A percentile compares a stretch with the other conserved stretches of the same genome.
These are phyloP conservation scores for Meliscaeva auricollis DNA, from an alignment of 2,888 invertebrate genomes.

Conservation along the genomic window DNA sequence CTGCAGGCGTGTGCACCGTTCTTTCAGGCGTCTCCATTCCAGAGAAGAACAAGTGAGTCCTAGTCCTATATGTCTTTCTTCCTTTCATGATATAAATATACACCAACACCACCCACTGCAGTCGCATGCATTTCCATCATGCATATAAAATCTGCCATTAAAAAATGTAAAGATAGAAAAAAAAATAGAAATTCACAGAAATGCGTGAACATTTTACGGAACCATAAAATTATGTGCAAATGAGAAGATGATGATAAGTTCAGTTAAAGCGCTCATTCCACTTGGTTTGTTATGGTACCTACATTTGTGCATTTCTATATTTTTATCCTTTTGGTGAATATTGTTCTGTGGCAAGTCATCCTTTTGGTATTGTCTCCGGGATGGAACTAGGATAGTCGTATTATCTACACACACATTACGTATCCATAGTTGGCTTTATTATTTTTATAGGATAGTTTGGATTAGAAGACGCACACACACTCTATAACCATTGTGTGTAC, in stretches of 20 bases:
- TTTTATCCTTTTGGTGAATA: no score
- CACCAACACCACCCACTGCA: slow-evolving; percentile 2
- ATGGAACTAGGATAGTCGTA: not conserved
- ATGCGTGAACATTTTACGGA: slow-evolving; percentile 63
- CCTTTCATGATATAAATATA: not conserved
- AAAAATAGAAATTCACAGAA: slow-evolving; percentile 2
- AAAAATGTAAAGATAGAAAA: slow-evolving; percentile 7
- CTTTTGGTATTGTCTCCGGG: slow-evolving; percentile 41
- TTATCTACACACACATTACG: not conserved
- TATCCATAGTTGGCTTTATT: slow-evolving; percentile 66
- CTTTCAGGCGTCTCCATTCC: slow-evolving; percentile 24
- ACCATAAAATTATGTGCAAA: slow-evolving; percentile 73
- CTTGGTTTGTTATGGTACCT: slow-evolving; percentile 37
- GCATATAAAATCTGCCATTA: slow-evolving; percentile 26
- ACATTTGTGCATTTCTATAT: slow-evolving; percentile 21
- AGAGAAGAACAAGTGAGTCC: slow-evolving; percentile 49
- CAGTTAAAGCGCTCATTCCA: slow-evolving; percentile 62
- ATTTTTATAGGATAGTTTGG: slow-evolving; percentile 67
- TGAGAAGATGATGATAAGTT: slow-evolving; percentile 68
- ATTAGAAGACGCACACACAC: slow-evolving; percentile 60
- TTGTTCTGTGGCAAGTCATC: slow-evolving; percentile 24
- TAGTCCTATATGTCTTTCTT: not conserved
- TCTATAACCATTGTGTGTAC: slow-evolving; percentile 47
- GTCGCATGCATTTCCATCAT: not conserved
- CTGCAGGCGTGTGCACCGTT: slow-evolving; percentile 48